phyloP scores from a whole-genome alignment of 2,888 invertebrate genomes.

The Melanophora roralis region DNA sequence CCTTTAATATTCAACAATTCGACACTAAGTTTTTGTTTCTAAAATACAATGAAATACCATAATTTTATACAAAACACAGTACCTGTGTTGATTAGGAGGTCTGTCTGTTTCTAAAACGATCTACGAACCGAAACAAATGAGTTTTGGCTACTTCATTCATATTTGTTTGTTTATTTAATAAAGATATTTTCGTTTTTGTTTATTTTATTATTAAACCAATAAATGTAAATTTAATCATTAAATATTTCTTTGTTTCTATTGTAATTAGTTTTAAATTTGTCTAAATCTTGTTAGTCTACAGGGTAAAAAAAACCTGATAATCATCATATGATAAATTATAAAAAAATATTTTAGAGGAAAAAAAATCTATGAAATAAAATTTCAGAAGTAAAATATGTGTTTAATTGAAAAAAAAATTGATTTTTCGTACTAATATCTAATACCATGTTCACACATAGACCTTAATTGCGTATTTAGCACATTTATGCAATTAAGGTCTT shows the following conservation, averaged over 20 bases:
- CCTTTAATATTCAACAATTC: slow-evolving; percentile 43
- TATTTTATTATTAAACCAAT: slow-evolving; percentile 45
- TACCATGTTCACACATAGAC: too few relatives aligned
- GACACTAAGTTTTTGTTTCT: slow-evolving; percentile 8
- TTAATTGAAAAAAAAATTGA: neutral
- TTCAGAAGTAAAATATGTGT: too few relatives aligned
- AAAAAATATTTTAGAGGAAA: neutral
- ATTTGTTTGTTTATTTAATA: neutral
- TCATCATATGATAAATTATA: neutral
- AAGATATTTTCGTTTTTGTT: neutral
- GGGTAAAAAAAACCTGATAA: neutral
- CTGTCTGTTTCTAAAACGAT: neutral
- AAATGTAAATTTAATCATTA: slow-evolving; percentile 52
- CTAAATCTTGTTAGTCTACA: slow-evolving; percentile 27
- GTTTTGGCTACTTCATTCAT: slow-evolving; percentile 21
- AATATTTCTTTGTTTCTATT: neutral
- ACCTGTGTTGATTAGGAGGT: neutral
- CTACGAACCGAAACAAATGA: neutral
- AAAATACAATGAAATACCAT: neutral
- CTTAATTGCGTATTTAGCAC: too few relatives aligned
- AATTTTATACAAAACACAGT: neutral
- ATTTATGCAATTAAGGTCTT: too few relatives aligned
- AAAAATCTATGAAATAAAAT: neutral
- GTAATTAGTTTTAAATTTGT: neutral
- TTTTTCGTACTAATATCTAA: too few relatives aligned